phyloP scores from a whole-genome alignment of 2,113 vertebrate genomes.

The Pygoscelis antarcticus region DNA sequence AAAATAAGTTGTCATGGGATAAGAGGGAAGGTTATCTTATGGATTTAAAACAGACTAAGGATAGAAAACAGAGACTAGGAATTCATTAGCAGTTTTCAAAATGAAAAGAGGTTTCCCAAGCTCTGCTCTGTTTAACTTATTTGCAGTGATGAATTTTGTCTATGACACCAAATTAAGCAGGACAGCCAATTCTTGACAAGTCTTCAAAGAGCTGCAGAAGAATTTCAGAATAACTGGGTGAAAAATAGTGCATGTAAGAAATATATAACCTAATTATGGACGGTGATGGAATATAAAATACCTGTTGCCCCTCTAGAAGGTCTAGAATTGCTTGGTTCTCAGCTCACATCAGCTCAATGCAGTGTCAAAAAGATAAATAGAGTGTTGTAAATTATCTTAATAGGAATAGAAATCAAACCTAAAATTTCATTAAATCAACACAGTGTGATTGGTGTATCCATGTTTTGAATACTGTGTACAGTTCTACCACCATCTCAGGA shows the following conservation, averaged over 20 bases:
- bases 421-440: not conserved
- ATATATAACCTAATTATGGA: not conserved
- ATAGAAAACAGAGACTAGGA: not conserved
- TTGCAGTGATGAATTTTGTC: not conserved
- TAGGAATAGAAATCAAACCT: not conserved
- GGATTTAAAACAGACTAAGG: not conserved
- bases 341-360: not conserved
- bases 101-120: not conserved
- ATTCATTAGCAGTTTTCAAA: not conserved
- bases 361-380: not conserved
- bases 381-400: not conserved
- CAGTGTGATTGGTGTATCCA: not conserved
- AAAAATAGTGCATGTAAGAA: not conserved
- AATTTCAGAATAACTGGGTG: not conserved
- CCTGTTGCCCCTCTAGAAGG: not conserved
- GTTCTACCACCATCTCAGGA: not conserved
- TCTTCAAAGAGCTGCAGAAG: not conserved
- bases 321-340: not conserved
- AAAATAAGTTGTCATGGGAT: not conserved
- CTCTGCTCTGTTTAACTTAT: not conserved
- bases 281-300: not conserved
- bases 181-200: not conserved
- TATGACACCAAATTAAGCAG: not conserved
- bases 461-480: not conserved
- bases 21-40: not conserved